Conservation (phyloP, 2,113 vertebrate genomes). For the Fulmarus glacialis region DNA sequence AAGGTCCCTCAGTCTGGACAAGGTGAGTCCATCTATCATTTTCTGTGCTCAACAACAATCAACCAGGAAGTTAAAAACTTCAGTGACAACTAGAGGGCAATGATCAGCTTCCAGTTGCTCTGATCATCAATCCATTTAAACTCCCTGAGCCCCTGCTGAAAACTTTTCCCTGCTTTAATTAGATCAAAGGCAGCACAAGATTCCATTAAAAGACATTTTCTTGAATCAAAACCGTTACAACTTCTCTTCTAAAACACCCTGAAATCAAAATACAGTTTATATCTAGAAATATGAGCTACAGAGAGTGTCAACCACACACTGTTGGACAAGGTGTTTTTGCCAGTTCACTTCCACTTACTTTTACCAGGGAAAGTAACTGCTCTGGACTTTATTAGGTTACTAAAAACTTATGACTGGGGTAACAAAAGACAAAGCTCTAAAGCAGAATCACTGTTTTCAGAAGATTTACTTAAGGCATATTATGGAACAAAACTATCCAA, state of each 20-base stretch:
- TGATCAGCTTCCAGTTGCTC: constrained; percentile 22
- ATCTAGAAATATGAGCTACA: not conserved
- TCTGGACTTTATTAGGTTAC: constrained; percentile 36
- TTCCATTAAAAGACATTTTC: not conserved
- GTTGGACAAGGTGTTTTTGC: not conserved
- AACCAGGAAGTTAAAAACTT: constrained; percentile 31
- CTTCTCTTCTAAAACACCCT: not conserved
- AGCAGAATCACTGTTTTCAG: not conserved
- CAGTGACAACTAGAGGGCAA: constrained; percentile 66
- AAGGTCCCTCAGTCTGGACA: constrained; percentile 18
- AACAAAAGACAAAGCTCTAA: constrained; percentile 45
- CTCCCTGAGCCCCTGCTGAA: not conserved
- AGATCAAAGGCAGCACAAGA: not conserved
- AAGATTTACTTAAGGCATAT: not conserved
- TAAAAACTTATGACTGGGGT: not conserved
- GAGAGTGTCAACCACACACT: not conserved
- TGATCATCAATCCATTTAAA: not conserved
- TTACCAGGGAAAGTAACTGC: constrained; percentile 34
- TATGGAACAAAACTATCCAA: not conserved
- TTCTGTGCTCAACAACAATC: constrained; percentile 22
- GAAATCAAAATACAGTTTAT: not conserved
- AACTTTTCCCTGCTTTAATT: not conserved
- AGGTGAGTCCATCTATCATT: constrained; percentile 56
- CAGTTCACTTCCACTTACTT: not conserved
- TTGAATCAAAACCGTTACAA: not conserved